Evolutionary conservation across 64 coral and sea anemone species (phyloP), one percentile per base, ranked within the genome.

Genomic region (Cladopsammia gracilis): DNA sequence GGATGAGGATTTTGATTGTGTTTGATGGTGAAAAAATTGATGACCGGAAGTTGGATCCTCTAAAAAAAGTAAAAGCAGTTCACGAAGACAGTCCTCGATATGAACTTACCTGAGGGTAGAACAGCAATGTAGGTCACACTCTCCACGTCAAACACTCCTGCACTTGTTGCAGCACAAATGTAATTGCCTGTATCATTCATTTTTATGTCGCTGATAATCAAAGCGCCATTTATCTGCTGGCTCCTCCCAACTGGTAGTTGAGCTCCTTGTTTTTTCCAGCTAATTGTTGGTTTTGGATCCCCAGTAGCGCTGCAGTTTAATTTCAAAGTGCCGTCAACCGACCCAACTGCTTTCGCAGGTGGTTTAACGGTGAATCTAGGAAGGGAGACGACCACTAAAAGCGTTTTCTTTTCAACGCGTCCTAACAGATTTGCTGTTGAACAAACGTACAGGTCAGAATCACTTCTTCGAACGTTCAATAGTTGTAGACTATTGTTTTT

Each of bases 361-460:
- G 93, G 87, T 53, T 34, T 84, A 10, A 64, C 25, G 53, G 34
- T 34, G 34, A 34, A 34, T 34, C 34, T 0, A 34, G 34, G 34
- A 34, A 34, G 34, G 34, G 34, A 51, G 0, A 89, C 70, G 0
- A 89, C 69, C 4, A 85, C 60, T 8, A 95, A 60, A 5, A 65
- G 13, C 20, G 78, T 61, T 46, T 6, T 47, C 7, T 70, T 70
- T 15, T 54, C n/a, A 64, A 62, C 44, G 0, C 70, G 51, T n/a
- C 93, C 93, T 13, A 90, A 42, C n/a, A 75, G 19, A 20, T 94
- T 94, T 3, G 42, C 15, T 53, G 93, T 87, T 10, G 22, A 52
- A 26, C 93, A 94, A 20, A 64, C 6, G 25, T 94, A 94, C 2
- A 24, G 42, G 16, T 75, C 93, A 8, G 78, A 83, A 49, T 92